Evolutionary conservation across 92 coral and sea anemone genomes (phyloP).

Genomic region (Parazoanthus atlanticus): DNA sequence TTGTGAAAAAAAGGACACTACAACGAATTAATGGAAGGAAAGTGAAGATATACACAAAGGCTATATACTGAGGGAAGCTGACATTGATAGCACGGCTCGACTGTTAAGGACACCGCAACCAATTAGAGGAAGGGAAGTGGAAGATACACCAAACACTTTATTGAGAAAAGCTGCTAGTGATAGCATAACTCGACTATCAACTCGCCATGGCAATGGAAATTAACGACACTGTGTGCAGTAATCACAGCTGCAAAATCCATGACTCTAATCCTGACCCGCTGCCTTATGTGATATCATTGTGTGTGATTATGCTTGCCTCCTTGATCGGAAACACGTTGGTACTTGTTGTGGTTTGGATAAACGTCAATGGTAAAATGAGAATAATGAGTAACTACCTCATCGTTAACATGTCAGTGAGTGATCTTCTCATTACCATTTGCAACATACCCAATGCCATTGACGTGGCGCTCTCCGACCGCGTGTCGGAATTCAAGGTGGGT

Average conservation of each 20-base stretch:
- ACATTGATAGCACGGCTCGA: background rate
- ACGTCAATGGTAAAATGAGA: slow-evolving; percentile 23
- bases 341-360: background rate
- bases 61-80: background rate
- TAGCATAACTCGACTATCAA: background rate
- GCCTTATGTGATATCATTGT: background rate
- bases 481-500: slow-evolving; percentile 4
- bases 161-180: background rate
- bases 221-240: background rate
- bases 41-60: background rate
- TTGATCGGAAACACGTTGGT: slow-evolving; percentile 2
- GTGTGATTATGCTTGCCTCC: slow-evolving; percentile 10
- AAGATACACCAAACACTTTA: background rate
- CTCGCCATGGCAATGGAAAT: background rate
- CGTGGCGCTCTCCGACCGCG: slow-evolving; percentile 8
- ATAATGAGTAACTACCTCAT: slow-evolving; percentile 19
- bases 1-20: background rate
- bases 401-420: slow-evolving; percentile 16
- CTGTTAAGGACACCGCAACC: background rate
- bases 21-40: background rate
- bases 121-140: background rate
- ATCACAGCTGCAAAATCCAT: background rate
- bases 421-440: slow-evolving; percentile 9
- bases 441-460: slow-evolving; percentile 17
- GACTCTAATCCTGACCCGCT: background rate